A percentile compares a stretch with the other conserved stretches of the same genome.
Conservation (phyloP, 30 jellyfish, hydroid and myxozoan genomes). For the Mastigias papua region DNA sequence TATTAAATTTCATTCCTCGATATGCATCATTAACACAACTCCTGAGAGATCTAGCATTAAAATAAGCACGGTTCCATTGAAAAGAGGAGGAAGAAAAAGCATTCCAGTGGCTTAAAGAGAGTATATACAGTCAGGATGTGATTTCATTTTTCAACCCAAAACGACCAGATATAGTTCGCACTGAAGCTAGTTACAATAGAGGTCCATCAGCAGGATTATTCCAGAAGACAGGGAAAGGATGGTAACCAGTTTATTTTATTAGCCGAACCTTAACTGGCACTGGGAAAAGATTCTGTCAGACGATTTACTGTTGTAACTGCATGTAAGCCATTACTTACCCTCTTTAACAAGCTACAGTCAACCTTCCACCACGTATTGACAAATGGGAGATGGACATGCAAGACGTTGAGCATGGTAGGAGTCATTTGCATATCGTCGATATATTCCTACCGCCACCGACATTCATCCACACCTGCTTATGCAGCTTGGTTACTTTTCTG, state of each 20-base stretch:
- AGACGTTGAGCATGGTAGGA: too few relatives aligned
- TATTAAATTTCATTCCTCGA: conserved; percentile 20
- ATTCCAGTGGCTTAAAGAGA: not conserved
- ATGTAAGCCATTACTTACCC: not conserved
- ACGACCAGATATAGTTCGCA: not conserved
- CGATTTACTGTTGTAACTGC: not conserved
- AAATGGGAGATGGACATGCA: conserved; percentile 33
- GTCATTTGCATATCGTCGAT: too few relatives aligned
- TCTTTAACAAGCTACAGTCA: conserved; percentile 19
- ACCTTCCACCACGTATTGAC: conserved; percentile 20
- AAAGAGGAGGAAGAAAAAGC: not conserved
- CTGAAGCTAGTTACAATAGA: not conserved
- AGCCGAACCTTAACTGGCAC: not conserved
- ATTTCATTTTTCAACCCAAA: conserved; percentile 3
- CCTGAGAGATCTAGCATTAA: conserved; percentile 11
- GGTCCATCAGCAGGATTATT: conserved; percentile 5
- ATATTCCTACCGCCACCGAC: too few relatives aligned
- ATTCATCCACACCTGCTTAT: too few relatives aligned
- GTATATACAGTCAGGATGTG: conserved; percentile 13
- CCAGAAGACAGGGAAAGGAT: conserved; percentile 19
- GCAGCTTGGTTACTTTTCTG: too few relatives aligned
- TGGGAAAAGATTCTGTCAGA: not conserved
- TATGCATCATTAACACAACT: not conserved
- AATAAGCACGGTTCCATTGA: not conserved
- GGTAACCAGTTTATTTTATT: not conserved